A percentile compares a stretch with the other conserved stretches of the same genome.
Evolutionary conservation across 2,888 invertebrate genomes (phyloP).

Genomic region (Brachyptera risi): DNA sequence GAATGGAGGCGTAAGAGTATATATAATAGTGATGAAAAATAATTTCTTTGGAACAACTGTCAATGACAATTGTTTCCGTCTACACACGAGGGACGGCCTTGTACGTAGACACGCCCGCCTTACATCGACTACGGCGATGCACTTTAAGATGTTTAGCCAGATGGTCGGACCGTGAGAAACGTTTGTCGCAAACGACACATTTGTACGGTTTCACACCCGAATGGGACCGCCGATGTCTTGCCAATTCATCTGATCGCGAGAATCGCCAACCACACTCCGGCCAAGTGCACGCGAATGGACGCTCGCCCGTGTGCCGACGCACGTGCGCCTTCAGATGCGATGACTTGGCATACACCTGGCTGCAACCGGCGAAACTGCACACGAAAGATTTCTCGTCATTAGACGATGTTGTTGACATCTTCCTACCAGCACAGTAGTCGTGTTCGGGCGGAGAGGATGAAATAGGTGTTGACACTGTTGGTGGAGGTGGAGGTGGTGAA

Average conservation of each 20-base stretch:
- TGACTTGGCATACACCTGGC: conserved; percentile 82
- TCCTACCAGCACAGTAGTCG: conserved; percentile 44
- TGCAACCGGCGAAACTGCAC: conserved; percentile 67
- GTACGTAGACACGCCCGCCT: no score
- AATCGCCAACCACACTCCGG: conserved; percentile 87
- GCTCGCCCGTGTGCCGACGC: conserved; percentile 65
- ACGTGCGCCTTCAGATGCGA: conserved; percentile 87
- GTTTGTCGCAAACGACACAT: conserved; percentile 82
- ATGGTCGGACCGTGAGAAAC: conserved; percentile 91
- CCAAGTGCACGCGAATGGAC: conserved; percentile 52
- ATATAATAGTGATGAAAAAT: no score
- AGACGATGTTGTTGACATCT: conserved; percentile 31
- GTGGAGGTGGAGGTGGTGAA: not conserved
- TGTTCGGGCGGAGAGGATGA: conserved; percentile 43
- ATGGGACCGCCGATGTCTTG: conserved; percentile 90
- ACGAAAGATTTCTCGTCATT: conserved; percentile 57
- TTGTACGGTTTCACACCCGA: conserved; percentile 92
- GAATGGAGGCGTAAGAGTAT: no score
- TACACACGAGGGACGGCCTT: no score
- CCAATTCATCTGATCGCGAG: conserved; percentile 90
- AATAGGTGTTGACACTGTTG: conserved; percentile 1
- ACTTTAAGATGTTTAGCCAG: conserved; percentile 87
- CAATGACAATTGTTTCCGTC: no score
- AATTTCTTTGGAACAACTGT: no score
- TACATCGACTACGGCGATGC: conserved; percentile 51